Base-by-base conservation (phyloP, 1,140 invertebrate genomes). In the Hycleus phaleratus region DNA sequence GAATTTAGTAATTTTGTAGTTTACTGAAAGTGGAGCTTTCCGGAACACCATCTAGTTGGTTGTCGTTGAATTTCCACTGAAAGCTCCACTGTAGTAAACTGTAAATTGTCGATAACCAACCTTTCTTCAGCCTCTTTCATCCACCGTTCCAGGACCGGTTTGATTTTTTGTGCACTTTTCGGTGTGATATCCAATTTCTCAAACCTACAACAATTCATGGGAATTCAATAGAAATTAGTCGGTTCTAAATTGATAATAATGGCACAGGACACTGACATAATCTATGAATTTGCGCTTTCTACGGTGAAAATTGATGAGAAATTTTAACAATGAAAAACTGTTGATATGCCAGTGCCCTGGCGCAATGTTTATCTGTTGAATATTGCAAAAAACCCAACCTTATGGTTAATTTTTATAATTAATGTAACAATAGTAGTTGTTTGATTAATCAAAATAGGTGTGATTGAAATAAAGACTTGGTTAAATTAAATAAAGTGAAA, bases 111-210 rank as follows among this genome's bases (percentile, higher is more conserved):
- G 32, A 32, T 32, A 32, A 32, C 82, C 84, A 84, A 93, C 88
- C 90, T 94, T 81, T 94, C 92, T 82, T 97, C 93, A 32, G 94
- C 93, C 78, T 97, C 93, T 77, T 90, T 90, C 93, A 98, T 96
- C 95, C 95, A 98, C 77, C 88, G 83, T 77, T 97, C 95, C 70
- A 98, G 82, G 60, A 98, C 95, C 63, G 95, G 95, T 78, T 97
- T 97, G 71, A 98, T 98, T 85, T 97, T 98, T 81, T 96, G 92
- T 63, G 95, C 95, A 83, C 94, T 97, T 82, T 97, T 97, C 74
- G 95, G 95, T 72, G 95, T 98, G 70, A 98, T 98, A 81, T 98
- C 95, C 77, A 98, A 82, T 82, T 98, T 98, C 81, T 98, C 95
- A 85, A 98, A 98, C 88, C 95, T 97, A 77, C 73, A 46, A 32